Conservation (phyloP, 2,113 vertebrate genomes). For the Gambusia affinis region DNA sequence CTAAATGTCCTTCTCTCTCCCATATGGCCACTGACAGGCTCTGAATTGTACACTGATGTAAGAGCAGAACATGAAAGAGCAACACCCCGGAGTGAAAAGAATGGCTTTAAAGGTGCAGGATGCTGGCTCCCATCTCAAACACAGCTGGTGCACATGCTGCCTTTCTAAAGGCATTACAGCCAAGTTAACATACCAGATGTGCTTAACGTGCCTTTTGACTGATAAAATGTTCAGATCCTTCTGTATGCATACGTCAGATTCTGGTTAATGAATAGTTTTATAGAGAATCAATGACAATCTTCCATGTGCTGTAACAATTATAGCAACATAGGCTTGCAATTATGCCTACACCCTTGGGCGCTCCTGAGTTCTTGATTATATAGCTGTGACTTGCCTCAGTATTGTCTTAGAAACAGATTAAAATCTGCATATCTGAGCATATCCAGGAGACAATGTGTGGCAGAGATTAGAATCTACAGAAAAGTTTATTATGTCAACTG, state of each 20-base stretch:
- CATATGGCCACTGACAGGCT: conserved; percentile 66
- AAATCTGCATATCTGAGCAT: not conserved
- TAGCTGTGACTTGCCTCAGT: not conserved
- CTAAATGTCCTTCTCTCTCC: conserved; percentile 38
- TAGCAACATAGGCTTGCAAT: conserved; percentile 3
- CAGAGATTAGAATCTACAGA: not conserved
- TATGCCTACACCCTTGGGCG: not conserved
- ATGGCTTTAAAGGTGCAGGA: conserved; percentile 66
- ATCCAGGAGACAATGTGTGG: not conserved
- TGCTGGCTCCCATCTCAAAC: conserved; percentile 69
- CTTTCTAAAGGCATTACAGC: conserved; percentile 52
- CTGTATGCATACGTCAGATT: not conserved
- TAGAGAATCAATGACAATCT: conserved; percentile 31
- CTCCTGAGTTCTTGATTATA: conserved; percentile 5
- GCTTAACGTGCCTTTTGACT: conserved; percentile 42
- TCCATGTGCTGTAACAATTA: conserved; percentile 31
- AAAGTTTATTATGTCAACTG: not conserved
- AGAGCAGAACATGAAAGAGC: conserved; percentile 66
- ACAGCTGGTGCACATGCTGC: conserved; percentile 69
- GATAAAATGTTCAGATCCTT: conserved; percentile 18
- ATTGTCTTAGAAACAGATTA: not conserved
- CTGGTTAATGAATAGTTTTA: not conserved
- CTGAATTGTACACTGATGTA: conserved; percentile 68
- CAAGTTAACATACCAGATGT: conserved; percentile 43
- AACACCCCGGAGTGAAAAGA: conserved; percentile 73